Conservation (phyloP, 2,113 vertebrate genomes). For the Tichodroma muraria region DNA sequence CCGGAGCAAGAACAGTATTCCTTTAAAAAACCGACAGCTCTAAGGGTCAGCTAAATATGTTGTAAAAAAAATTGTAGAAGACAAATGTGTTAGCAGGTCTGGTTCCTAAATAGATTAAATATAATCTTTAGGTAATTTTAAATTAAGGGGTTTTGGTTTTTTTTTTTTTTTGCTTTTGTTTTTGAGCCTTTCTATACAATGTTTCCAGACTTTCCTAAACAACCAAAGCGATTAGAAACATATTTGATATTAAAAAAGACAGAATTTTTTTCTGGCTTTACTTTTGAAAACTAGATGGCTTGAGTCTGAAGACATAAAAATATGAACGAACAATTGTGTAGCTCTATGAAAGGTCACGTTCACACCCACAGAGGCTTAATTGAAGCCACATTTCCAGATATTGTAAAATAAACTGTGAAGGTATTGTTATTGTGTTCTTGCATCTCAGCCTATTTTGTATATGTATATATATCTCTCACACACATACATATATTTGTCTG, state of each 20-base stretch:
- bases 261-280: neutral
- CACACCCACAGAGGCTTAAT: neutral
- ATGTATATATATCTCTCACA: neutral
- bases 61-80: neutral
- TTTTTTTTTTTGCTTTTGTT: neutral
- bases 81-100: accelerated
- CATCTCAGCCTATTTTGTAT: neutral
- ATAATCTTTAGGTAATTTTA: neutral
- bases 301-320: neutral
- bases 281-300: neutral
- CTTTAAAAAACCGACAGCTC: neutral
- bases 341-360: neutral
- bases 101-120: neutral
- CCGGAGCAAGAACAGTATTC: neutral
- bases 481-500: neutral
- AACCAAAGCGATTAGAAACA: neutral
- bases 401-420: neutral
- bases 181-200: neutral
- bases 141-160: accelerated
- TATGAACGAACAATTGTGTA: neutral
- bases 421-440: neutral
- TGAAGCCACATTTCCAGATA: neutral
- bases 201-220: neutral
- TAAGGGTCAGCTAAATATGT: neutral
- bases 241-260: neutral